phyloP scores from a whole-genome alignment of 53 echinoderm and acorn worm species.

The Hippasteria phrygiana region DNA sequence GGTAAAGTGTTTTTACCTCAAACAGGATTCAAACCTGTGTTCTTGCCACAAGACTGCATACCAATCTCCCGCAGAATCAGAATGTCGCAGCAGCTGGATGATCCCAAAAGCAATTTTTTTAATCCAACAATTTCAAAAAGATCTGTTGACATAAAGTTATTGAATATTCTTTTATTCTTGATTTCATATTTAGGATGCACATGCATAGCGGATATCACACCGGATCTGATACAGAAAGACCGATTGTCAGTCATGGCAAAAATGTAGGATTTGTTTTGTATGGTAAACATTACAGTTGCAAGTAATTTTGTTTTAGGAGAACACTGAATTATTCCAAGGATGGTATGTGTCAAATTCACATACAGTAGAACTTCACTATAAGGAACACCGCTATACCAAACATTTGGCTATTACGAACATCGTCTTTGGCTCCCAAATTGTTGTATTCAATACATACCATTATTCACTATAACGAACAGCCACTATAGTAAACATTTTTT shows the following conservation, averaged over 20 bases:
- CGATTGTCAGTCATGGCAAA: slow-evolving; percentile 10
- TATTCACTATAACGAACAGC: no score
- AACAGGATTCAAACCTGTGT: not conserved
- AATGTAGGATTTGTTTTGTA: slow-evolving; percentile 18
- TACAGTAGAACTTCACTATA: no score
- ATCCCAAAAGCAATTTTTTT: not conserved
- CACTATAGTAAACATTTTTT: no score
- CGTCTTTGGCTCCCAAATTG: no score
- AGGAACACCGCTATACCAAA: no score
- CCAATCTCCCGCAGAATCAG: not conserved
- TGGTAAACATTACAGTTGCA: no score
- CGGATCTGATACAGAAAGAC: slow-evolving; percentile 25
- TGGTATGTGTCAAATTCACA: no score
- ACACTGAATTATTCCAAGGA: no score
- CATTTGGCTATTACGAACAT: no score
- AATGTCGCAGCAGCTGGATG: not conserved
- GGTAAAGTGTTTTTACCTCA: no score
- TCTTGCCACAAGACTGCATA: not conserved
- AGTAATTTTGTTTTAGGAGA: no score
- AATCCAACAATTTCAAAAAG: not conserved
- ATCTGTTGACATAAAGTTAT: not conserved
- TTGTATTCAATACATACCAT: no score
- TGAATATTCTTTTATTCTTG: not conserved
- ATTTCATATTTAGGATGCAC: slow-evolving; percentile 15
- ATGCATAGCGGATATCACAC: slow-evolving; percentile 29